phyloP scores from a whole-genome alignment of 2,888 invertebrate genomes.

The Macrophya alboannulata region DNA sequence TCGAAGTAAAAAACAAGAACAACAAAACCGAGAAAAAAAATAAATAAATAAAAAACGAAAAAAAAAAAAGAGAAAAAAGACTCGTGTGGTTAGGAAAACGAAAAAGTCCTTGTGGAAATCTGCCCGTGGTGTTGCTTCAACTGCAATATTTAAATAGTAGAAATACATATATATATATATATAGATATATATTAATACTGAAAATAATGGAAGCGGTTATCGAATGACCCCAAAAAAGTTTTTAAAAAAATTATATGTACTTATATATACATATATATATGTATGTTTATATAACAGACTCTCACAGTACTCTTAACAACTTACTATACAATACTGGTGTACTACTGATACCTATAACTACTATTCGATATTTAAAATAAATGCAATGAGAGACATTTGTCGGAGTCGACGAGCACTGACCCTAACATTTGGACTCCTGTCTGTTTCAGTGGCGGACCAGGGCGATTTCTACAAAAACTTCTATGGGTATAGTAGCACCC shows the following conservation, averaged over 20 bases:
- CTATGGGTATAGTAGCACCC: constrained; percentile 88
- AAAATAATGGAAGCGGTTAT: constrained; percentile 60
- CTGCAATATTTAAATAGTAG: background rate
- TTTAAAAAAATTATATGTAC: too few species aligned
- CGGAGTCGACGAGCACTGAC: constrained; percentile 12
- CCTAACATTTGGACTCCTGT: constrained; percentile 82
- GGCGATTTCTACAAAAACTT: constrained; percentile 94
- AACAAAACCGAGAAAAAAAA: constrained; percentile 23
- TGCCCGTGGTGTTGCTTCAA: constrained; percentile 74
- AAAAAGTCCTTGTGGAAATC: constrained; percentile 75
- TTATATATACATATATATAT: too few species aligned
- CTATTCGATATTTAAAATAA: constrained; percentile 54
- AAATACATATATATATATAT: too few species aligned
- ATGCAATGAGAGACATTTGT: constrained; percentile 40
- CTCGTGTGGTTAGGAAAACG: background rate
- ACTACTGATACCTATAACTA: background rate
- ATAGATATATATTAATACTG: constrained; percentile 24
- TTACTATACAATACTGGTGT: background rate
- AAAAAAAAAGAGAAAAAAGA: background rate
- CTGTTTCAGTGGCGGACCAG: constrained; percentile 87
- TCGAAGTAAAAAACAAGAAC: background rate
- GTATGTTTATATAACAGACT: background rate
- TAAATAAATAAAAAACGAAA: constrained; percentile 12
- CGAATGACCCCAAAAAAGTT: constrained; percentile 55
- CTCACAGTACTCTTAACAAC: background rate